Evolutionary conservation across 2,888 invertebrate species (phyloP), one percentile per base, ranked within the genome.

Genomic region (Scaptomyza reducta): DNA sequence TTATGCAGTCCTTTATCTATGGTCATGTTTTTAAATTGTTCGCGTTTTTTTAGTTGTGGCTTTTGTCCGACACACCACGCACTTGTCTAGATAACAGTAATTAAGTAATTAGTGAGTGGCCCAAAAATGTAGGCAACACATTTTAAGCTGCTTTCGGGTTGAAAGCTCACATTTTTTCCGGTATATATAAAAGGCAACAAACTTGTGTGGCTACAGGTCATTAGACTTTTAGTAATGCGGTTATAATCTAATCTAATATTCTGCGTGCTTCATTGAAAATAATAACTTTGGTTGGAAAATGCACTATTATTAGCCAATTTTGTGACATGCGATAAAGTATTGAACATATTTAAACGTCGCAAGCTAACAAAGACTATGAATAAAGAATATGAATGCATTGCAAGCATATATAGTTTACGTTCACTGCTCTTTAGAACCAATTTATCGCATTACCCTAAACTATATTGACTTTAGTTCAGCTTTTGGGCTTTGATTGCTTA

Each of bases 81-180:
- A 49, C 33, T 33, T 49, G 3, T 33, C 62, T 9, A 73, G 74
- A 73, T 75, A 75, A 59, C 45, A 46, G 85, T 82, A 87, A 82
- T 82, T 82, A 82, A 78, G 81, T 85, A 82, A 87, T 87, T 81
- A 82, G 67, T 35, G 51, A 13, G 50, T 46, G 53, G 42, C 59
- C 56, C 67, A 49, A 29, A 31, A 72, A 58, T 42, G 59, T 76
- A 61, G 76, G 80, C 81, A 83, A 67, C 64, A 41, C 49, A 40
- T 40, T 74, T 74, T 55, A 76, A 76, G 80, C 62, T 35, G n/a
- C 11, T 45, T 40, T 41, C 11, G 13, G 31, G 11, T 40, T 44
- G 16, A 57, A 35, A 45, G 27, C 38, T 16, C 10, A 11, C 1
- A 0, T 3, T 1, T 14, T 31, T 47, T 14, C n/a, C 6, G 9